Conservation (phyloP, 2,888 invertebrate species). For the Drosophila merina region DNA sequence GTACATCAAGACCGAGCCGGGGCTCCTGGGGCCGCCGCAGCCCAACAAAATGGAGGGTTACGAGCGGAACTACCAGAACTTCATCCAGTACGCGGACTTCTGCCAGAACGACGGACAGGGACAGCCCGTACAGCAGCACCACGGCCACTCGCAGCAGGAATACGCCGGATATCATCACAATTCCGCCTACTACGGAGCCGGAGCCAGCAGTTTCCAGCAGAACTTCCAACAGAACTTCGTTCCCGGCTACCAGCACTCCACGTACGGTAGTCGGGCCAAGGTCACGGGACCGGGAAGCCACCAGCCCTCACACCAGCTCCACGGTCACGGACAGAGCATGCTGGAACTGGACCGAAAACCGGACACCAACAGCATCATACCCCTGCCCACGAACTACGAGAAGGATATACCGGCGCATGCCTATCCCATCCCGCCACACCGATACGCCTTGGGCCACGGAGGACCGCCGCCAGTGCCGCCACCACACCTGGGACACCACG, state of each 20-base stretch:
- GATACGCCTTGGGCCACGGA: conserved; percentile 75
- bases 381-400: conserved; percentile 83
- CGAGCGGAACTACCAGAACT: conserved; percentile 84
- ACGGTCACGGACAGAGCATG: conserved; percentile 65
- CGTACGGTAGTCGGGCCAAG: conserved; percentile 64
- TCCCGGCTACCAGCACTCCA: conserved; percentile 81
- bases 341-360: conserved; percentile 83
- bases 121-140: conserved; percentile 75
- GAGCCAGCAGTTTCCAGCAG: conserved; percentile 81
- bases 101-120: conserved; percentile 83
- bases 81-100: conserved; percentile 84
- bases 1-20: conserved; percentile 83
- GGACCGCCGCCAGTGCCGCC: conserved; percentile 36
- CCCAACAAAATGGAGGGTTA: conserved; percentile 84
- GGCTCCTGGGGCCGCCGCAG: conserved; percentile 80
- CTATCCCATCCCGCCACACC: conserved; percentile 84
- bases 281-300: conserved; percentile 49
- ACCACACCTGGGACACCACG: conserved; percentile 74
- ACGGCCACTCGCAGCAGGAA: conserved; percentile 74
- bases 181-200: conserved; percentile 79
- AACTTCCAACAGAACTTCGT: conserved; percentile 83
- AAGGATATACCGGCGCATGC: conserved; percentile 84
- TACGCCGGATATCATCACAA: conserved; percentile 79
- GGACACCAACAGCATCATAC: conserved; percentile 82
- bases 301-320: conserved; percentile 43